These are phyloP conservation scores for Diacarnus erythraeanus DNA, from an alignment of 37 sponge, comb jelly and placozoan genomes.

Conservation along the genomic window DNA sequence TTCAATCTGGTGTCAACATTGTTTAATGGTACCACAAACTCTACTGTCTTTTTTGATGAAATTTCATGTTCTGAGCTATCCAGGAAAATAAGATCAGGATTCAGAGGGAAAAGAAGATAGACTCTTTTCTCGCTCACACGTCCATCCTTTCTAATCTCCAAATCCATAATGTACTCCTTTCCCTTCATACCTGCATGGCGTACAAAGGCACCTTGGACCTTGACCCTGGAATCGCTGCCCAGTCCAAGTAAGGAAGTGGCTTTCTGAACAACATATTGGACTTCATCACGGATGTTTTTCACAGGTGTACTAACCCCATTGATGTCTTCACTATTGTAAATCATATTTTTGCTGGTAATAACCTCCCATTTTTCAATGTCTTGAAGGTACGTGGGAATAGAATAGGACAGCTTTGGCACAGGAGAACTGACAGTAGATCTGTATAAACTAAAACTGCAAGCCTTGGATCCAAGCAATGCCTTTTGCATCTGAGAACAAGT, in stretches of 20 bases:
- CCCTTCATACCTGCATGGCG: neutral
- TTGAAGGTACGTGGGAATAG: neutral
- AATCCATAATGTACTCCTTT: neutral
- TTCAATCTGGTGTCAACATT: conserved; percentile 41
- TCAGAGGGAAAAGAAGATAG: neutral
- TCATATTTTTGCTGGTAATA: neutral
- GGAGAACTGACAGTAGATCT: neutral
- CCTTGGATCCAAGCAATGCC: neutral
- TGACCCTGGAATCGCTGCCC: neutral
- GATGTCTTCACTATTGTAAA: neutral
- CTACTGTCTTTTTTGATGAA: neutral
- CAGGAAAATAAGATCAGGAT: neutral
- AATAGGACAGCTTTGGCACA: neutral
- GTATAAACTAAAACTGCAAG: neutral
- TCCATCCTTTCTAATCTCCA: neutral
- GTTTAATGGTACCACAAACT: conserved; percentile 48
- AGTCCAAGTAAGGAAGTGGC: neutral
- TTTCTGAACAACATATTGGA: neutral
- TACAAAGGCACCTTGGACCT: conserved; percentile 7
- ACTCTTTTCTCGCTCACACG: neutral
- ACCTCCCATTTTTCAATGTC: neutral
- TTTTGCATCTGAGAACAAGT: neutral
- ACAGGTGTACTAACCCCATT: neutral
- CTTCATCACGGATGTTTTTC: neutral
- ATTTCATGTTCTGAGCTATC: neutral